These are phyloP conservation scores for Nomada lathburiana DNA, from an alignment of 2,888 invertebrate genomes.

Conservation along the genomic window DNA sequence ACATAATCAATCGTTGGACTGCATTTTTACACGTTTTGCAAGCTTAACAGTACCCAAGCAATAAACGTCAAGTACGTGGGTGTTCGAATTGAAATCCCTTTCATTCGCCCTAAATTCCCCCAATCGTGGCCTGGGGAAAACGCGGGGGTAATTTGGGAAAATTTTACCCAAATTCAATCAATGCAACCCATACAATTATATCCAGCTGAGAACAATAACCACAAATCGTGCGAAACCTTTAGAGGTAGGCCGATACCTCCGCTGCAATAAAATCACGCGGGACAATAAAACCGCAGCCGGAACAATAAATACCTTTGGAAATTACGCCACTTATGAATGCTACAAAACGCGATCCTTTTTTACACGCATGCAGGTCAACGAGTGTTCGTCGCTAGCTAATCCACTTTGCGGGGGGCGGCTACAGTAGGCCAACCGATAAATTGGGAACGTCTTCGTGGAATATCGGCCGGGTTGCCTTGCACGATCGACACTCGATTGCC, in stretches of 20 bases:
- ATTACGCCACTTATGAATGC: neutral
- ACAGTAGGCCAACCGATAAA: conserved; percentile 43
- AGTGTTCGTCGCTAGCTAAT: conserved; percentile 32
- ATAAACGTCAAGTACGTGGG: neutral
- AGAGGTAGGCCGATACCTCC: neutral
- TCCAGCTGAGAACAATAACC: too few species aligned
- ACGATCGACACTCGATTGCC: conserved; percentile 25
- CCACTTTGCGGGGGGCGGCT: conserved; percentile 15
- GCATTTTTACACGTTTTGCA: conserved; percentile 24
- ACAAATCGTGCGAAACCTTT: too few species aligned
- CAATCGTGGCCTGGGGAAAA: too few species aligned
- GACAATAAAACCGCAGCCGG: neutral
- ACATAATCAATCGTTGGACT: conserved; percentile 12
- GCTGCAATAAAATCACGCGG: neutral
- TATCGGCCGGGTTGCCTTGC: conserved; percentile 47
- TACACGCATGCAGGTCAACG: conserved; percentile 25
- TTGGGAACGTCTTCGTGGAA: conserved; percentile 28
- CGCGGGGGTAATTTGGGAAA: too few species aligned
- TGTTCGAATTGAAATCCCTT: neutral
- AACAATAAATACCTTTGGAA: neutral
- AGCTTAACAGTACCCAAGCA: conserved; percentile 17
- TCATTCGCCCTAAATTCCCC: too few species aligned
- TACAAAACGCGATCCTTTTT: neutral
- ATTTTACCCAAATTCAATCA: too few species aligned
- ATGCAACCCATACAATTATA: too few species aligned